phyloP scores from a whole-genome alignment of 2,888 invertebrate species.

The Copidosoma aretas region DNA sequence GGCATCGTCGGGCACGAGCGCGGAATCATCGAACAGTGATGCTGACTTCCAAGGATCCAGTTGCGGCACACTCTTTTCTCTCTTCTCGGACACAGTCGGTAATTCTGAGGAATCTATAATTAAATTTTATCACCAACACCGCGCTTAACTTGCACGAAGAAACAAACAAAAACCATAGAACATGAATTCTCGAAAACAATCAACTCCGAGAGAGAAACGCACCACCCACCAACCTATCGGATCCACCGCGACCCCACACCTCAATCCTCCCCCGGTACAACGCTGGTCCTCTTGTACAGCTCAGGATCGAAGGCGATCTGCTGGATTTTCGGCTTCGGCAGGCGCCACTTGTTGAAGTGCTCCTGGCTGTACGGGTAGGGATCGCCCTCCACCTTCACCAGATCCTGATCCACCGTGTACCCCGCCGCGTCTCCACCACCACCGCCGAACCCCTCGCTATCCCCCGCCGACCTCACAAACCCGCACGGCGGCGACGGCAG shows the following conservation, averaged over 20 bases:
- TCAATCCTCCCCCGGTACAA: no score
- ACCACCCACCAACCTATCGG: no score
- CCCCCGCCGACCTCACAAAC: no score
- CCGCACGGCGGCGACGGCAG: no score
- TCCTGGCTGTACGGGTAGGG: constrained; percentile 51
- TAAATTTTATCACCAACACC: no score
- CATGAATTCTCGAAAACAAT: constrained; percentile 36
- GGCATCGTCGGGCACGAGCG: neutral
- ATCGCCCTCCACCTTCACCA: constrained; percentile 48
- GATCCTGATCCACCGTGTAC: constrained; percentile 25
- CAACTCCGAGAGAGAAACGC: no score
- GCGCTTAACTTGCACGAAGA: no score
- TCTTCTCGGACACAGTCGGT: neutral
- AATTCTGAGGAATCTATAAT: constrained; percentile 1
- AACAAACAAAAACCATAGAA: constrained; percentile 9
- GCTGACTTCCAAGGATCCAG: neutral
- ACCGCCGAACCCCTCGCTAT: no score
- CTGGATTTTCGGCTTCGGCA: constrained; percentile 30
- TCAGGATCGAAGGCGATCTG: neutral
- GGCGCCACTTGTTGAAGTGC: constrained; percentile 48
- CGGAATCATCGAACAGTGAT: neutral
- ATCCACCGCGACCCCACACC: no score
- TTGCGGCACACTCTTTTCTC: neutral
- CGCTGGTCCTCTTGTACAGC: neutral
- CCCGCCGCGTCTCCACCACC: no score